Conservation (phyloP, 2,888 invertebrate genomes). For the Melieria crassipennis region DNA sequence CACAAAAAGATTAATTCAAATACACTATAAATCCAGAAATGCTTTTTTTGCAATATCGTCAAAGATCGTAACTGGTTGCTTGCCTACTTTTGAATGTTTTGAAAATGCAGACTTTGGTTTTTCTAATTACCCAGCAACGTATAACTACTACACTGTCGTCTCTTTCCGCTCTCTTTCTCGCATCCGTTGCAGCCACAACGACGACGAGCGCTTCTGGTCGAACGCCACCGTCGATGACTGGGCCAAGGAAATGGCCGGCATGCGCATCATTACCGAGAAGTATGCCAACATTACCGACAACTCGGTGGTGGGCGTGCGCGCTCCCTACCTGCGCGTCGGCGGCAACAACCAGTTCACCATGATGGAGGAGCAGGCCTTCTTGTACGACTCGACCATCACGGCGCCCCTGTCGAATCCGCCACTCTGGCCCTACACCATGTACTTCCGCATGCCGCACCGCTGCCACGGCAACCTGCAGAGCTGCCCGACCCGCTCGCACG, state of each 20-base stretch:
- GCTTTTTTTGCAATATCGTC: no score
- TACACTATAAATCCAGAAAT: no score
- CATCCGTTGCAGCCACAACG: conserved; percentile 76
- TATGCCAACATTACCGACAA: conserved; percentile 90
- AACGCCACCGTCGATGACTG: conserved; percentile 91
- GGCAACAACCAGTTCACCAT: conserved; percentile 97
- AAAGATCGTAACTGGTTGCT: no score
- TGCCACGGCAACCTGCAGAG: conserved; percentile 93
- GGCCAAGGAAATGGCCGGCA: conserved; percentile 95
- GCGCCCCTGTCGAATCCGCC: conserved; percentile 91
- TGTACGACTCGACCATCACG: conserved; percentile 95
- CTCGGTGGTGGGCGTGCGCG: conserved; percentile 89
- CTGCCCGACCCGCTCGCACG: conserved; percentile 91
- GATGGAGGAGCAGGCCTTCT: conserved; percentile 96
- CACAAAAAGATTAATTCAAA: no score
- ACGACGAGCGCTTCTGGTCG: conserved; percentile 92
- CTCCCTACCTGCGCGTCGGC: conserved; percentile 89
- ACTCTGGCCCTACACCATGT: conserved; percentile 98
- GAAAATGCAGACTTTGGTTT: no score
- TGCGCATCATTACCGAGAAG: conserved; percentile 90
- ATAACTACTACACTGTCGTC: background rate
- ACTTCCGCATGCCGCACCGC: conserved; percentile 94
- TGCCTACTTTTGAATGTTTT: no score
- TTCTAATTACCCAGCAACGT: no score
- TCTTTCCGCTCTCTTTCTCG: conserved; percentile 1